Conservation (phyloP, 1,140 invertebrate genomes). For the Euwallacea similis region DNA sequence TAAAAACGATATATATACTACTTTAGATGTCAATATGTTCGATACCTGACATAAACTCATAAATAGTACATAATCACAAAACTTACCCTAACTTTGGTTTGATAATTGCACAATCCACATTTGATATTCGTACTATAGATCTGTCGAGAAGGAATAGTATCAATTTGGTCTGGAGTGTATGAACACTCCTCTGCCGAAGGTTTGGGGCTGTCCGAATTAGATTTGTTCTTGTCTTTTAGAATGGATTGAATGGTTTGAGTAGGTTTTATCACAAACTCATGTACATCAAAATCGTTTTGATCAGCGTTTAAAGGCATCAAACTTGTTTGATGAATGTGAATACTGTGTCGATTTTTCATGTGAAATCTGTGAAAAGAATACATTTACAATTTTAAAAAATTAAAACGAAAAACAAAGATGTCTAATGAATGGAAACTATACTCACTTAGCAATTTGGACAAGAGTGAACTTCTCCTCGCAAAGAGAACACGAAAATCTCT, state of each 20-base stretch:
- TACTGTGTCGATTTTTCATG: constrained; percentile 61
- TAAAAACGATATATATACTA: no score
- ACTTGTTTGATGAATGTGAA: constrained; percentile 46
- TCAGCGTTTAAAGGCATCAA: constrained; percentile 57
- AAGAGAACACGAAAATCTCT: constrained; percentile 56
- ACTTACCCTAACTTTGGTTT: constrained; percentile 64
- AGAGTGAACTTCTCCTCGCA: constrained; percentile 51
- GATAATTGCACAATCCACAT: constrained; percentile 69
- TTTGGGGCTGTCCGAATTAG: constrained; percentile 6
- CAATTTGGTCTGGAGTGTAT: constrained; percentile 64
- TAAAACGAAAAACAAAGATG: no score
- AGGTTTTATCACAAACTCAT: constrained; percentile 59
- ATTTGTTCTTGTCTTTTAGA: constrained; percentile 39
- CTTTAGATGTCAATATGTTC: no score
- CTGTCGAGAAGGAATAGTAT: constrained; percentile 63
- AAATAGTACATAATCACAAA: neutral
- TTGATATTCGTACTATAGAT: constrained; percentile 66
- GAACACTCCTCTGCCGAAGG: constrained; percentile 48
- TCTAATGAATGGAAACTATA: neutral
- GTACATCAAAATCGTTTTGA: constrained; percentile 57
- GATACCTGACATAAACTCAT: neutral
- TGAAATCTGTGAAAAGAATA: constrained; percentile 52
- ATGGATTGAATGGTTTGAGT: constrained; percentile 37
- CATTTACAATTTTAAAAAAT: neutral
- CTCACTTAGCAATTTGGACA: constrained; percentile 35